A percentile compares a stretch with the other conserved stretches of the same genome.
Evolutionary conservation across 2,888 invertebrate species (phyloP).

Genomic region (Stenolophus ochropezus): DNA sequence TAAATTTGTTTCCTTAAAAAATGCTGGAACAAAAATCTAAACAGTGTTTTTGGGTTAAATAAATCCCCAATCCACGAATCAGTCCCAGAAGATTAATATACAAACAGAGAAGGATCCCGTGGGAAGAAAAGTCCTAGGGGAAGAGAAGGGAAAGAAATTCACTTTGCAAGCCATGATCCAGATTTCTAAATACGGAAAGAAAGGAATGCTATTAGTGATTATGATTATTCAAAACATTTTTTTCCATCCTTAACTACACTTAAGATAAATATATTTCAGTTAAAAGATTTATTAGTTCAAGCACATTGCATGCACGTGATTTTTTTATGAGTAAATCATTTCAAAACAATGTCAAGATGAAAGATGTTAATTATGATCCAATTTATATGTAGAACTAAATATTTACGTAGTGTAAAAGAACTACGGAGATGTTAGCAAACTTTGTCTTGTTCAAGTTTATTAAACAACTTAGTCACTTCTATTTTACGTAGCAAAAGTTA

Average conservation of each 20-base stretch:
- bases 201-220: background rate
- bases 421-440: background rate
- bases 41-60: constrained; percentile 22
- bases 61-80: background rate
- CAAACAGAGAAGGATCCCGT: background rate
- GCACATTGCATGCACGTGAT: no score
- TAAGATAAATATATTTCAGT: no score
- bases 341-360: no score
- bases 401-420: no score
- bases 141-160: background rate
- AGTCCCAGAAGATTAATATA: constrained; percentile 27
- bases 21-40: constrained; percentile 23
- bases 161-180: background rate
- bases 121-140: background rate
- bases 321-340: no score
- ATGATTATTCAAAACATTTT: no score
- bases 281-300: no score
- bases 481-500: no score
- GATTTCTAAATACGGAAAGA: background rate
- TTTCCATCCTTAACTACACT: no score
- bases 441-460: background rate
- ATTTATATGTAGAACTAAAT: no score
- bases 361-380: no score
- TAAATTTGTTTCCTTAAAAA: constrained; percentile 7
- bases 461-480: background rate